Percentiles rank a stretch among this genome's conserved stretches.
phyloP scores from a whole-genome alignment of 2,113 vertebrate genomes.

The Hydropotes inermis region DNA sequence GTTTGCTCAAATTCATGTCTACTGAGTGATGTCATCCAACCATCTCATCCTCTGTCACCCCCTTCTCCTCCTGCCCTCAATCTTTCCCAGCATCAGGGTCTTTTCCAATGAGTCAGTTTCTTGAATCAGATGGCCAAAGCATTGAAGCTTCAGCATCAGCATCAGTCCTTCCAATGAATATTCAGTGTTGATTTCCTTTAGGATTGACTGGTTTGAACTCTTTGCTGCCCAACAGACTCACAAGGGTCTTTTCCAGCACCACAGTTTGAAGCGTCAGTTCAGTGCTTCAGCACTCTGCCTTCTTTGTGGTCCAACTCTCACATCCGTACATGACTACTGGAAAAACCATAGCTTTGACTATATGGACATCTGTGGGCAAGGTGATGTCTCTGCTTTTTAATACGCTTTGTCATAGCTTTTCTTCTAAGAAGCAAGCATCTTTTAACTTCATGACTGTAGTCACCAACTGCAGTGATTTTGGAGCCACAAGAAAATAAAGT shows the following conservation, averaged over 20 bases:
- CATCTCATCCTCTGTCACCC: neutral
- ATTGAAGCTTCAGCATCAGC: neutral
- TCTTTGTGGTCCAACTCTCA: neutral
- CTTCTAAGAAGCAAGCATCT: neutral
- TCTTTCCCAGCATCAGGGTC: neutral
- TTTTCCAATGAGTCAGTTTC: neutral
- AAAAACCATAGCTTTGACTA: neutral
- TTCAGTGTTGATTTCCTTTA: neutral
- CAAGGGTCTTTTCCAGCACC: neutral
- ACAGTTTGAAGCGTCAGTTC: neutral
- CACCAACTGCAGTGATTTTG: neutral
- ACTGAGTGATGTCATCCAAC: neutral
- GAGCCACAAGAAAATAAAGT: neutral
- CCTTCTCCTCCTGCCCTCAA: neutral
- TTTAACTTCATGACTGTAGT: neutral
- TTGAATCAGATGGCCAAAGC: neutral
- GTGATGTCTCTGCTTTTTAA: neutral
- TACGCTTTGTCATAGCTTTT: neutral
- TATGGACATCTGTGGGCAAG: neutral
- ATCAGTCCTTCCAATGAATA: neutral
- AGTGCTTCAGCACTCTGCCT: neutral
- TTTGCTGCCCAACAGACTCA: neutral
- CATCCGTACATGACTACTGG: neutral
- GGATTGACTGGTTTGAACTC: neutral
- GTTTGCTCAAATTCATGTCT: neutral